Conservation (phyloP, 2,113 vertebrate species). For the Cynoglossus semilaevis region DNA sequence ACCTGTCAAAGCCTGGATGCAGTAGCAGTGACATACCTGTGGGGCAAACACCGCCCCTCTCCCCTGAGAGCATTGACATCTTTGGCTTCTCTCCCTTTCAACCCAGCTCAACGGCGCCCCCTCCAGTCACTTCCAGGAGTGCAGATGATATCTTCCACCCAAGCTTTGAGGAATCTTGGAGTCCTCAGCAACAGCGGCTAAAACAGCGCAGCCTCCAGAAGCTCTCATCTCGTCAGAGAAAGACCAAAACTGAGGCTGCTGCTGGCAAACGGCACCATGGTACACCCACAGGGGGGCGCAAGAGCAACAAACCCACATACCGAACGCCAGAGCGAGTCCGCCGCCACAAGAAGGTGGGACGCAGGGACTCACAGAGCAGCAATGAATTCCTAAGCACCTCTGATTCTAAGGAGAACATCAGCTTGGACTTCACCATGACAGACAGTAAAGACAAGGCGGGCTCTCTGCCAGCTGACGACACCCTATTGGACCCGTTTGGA, state of each 20-base stretch:
- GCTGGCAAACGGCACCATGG: constrained; percentile 90
- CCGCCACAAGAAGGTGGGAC: constrained; percentile 85
- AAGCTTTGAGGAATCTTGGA: constrained; percentile 81
- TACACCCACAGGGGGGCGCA: constrained; percentile 84
- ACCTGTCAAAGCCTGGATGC: constrained; percentile 73
- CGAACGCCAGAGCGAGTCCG: constrained; percentile 89
- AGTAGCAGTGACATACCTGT: constrained; percentile 29
- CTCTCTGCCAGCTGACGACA: constrained; percentile 77
- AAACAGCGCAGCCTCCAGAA: constrained; percentile 92
- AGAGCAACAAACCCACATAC: constrained; percentile 82
- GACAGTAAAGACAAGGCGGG: constrained; percentile 82
- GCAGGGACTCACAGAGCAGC: constrained; percentile 95
- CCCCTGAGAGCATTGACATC: constrained; percentile 78
- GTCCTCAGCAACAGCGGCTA: constrained; percentile 83
- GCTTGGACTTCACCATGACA: constrained; percentile 70
- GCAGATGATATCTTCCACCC: constrained; percentile 84
- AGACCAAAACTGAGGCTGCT: constrained; percentile 79
- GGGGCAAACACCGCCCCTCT: constrained; percentile 70
- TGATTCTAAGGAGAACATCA: constrained; percentile 96
- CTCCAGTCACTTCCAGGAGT: constrained; percentile 63
- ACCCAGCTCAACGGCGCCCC: constrained; percentile 58
- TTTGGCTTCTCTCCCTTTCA: constrained; percentile 93
- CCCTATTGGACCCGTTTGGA: constrained; percentile 86
- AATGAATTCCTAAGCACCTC: constrained; percentile 92
- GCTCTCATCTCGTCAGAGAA: constrained; percentile 87